phyloP scores from a whole-genome alignment of 2,797 vertebrate genomes.

The Tauraco hartlaubi region DNA sequence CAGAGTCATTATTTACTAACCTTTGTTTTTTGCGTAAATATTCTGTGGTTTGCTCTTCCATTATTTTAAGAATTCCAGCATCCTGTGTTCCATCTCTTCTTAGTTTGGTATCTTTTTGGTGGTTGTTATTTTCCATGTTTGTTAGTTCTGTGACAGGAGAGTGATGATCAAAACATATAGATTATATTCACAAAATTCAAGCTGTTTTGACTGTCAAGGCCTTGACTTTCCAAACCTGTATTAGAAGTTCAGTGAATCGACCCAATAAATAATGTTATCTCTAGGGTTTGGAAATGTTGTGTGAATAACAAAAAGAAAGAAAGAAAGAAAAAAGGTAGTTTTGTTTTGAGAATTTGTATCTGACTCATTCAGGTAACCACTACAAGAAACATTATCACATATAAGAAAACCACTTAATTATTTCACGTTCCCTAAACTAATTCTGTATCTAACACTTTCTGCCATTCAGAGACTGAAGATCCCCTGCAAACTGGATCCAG shows the following conservation, averaged over 20 bases:
- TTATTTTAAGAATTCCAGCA: slow-evolving; percentile 73
- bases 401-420: not conserved
- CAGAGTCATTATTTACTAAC: slow-evolving; percentile 71
- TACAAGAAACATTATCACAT: not conserved
- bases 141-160: slow-evolving; percentile 46
- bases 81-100: slow-evolving; percentile 70
- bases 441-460: not conserved
- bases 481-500: not conserved
- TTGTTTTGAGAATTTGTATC: not conserved
- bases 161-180: slow-evolving; percentile 35
- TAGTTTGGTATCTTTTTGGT: slow-evolving; percentile 31
- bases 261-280: not conserved
- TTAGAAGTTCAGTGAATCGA: not conserved
- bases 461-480: not conserved
- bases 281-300: not conserved
- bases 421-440: not conserved
- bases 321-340: not conserved
- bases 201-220: not conserved
- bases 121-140: not conserved
- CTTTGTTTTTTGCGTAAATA: slow-evolving; percentile 67
- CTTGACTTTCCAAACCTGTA: not conserved
- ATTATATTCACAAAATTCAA: not conserved
- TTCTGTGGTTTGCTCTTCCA: slow-evolving; percentile 75
- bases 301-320: not conserved
- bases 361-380: not conserved